Percentiles rank a stretch among this genome's conserved stretches.
phyloP scores from a whole-genome alignment of 2,113 vertebrate species.

The Aegithalos caudatus region DNA sequence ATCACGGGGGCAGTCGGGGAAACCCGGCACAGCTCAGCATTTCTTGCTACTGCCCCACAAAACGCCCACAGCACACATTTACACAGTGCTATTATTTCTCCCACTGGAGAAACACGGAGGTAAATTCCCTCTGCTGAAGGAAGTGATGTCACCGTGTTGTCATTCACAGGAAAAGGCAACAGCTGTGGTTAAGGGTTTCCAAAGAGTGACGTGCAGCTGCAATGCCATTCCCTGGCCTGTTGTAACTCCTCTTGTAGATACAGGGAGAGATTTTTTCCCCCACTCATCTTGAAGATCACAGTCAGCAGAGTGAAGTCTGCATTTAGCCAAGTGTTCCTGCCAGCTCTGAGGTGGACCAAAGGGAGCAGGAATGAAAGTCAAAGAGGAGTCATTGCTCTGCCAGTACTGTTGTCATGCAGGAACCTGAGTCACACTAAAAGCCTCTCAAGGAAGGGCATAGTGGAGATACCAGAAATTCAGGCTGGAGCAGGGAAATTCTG shows the following conservation, averaged over 20 bases:
- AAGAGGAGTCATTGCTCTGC: background rate
- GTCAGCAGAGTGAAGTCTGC: background rate
- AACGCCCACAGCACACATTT: background rate
- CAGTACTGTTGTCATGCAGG: background rate
- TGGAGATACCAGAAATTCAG: constrained; percentile 17
- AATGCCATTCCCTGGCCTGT: background rate
- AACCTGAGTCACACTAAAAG: constrained; percentile 24
- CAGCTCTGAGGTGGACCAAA: background rate
- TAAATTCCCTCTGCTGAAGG: background rate
- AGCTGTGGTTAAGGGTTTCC: background rate
- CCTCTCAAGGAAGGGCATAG: background rate
- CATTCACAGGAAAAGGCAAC: background rate
- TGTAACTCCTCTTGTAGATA: background rate
- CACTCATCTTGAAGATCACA: background rate
- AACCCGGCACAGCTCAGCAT: background rate
- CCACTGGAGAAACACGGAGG: background rate
- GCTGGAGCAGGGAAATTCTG: background rate
- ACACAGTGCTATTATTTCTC: background rate
- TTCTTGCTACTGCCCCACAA: background rate
- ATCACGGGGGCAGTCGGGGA: background rate
- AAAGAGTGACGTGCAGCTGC: background rate
- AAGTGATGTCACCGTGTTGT: background rate
- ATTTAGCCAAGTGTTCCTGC: background rate
- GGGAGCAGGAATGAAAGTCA: background rate
- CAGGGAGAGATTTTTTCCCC: background rate